Evolutionary conservation across 2,797 vertebrate genomes (phyloP).

Genomic region (Zenarchopterus dispar): DNA sequence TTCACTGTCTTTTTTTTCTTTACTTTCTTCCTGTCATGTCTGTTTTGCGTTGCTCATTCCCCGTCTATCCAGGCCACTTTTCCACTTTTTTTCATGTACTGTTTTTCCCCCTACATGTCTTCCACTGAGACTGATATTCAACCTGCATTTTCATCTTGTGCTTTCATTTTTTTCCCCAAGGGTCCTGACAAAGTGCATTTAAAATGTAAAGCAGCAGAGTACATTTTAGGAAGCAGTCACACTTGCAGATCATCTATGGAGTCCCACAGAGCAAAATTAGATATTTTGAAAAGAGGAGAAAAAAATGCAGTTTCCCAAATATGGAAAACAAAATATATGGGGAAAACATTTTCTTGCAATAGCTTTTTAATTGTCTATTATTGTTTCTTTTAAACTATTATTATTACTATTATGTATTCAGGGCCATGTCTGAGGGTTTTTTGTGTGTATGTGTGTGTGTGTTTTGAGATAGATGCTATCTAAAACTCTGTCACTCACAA

Average conservation of each 20-base stretch:
- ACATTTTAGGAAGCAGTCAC: background rate
- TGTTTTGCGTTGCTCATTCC: conserved; percentile 31
- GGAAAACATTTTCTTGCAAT: too few relatives aligned
- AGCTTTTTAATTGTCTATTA: too few relatives aligned
- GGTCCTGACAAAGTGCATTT: conserved; percentile 18
- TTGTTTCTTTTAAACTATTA: too few relatives aligned
- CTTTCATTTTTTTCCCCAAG: background rate
- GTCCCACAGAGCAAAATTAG: background rate
- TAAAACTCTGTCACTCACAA: too few relatives aligned
- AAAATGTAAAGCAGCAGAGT: conserved; percentile 30
- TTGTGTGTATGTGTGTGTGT: too few relatives aligned
- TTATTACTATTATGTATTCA: too few relatives aligned
- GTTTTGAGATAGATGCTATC: too few relatives aligned
- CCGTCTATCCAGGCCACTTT: conserved; percentile 14
- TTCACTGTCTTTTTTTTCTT: conserved; percentile 49
- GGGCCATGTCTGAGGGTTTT: too few relatives aligned
- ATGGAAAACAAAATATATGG: background rate
- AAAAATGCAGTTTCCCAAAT: background rate
- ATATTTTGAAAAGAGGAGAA: background rate
- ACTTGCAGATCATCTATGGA: background rate
- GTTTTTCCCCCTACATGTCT: background rate
- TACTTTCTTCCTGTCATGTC: conserved; percentile 23
- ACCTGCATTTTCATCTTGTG: conserved; percentile 6
- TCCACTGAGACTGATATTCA: conserved; percentile 26
- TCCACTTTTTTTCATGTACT: conserved; percentile 7